These are phyloP conservation scores for Eleginops maclovinus DNA, from an alignment of 2,113 vertebrate genomes.

Conservation along the genomic window DNA sequence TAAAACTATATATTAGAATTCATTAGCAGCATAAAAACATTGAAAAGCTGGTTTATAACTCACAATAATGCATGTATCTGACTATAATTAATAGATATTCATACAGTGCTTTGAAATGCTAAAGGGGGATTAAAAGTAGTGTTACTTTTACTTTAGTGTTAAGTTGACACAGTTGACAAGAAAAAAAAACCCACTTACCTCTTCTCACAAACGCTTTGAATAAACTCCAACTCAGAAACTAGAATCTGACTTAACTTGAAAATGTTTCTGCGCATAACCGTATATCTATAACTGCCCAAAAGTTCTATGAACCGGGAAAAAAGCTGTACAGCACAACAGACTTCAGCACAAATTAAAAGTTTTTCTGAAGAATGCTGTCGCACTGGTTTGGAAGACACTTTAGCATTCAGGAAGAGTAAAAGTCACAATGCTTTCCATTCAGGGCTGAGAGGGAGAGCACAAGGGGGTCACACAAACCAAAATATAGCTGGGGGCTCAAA, in stretches of 20 bases:
- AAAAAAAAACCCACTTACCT: slow-evolving; percentile 52
- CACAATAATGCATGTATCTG: not conserved
- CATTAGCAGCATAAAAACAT: not conserved
- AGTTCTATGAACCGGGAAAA: not conserved
- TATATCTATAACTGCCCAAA: not conserved
- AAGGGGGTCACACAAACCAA: slow-evolving; percentile 64
- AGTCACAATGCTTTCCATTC: slow-evolving; percentile 73
- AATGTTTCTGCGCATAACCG: slow-evolving; percentile 1
- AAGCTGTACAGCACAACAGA: slow-evolving; percentile 14
- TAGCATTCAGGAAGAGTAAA: slow-evolving; percentile 51
- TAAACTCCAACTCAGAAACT: not conserved
- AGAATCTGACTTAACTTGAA: not conserved
- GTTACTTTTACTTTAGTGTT: not conserved
- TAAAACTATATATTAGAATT: not conserved
- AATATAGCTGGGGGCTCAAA: slow-evolving; percentile 55
- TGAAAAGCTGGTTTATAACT: not conserved
- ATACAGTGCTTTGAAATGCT: not conserved
- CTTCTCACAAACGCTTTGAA: slow-evolving; percentile 12
- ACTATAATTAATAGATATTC: not conserved
- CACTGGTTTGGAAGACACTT: slow-evolving; percentile 61
- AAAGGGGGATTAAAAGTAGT: not conserved
- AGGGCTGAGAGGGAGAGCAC: slow-evolving; percentile 52
- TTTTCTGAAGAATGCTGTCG: slow-evolving; percentile 59
- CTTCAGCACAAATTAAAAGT: slow-evolving; percentile 15
- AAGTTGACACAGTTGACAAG: slow-evolving; percentile 6